Evolutionary conservation across 2,797 vertebrate genomes (phyloP), one percentile per base, ranked within the genome.

Genomic region (Fratercula arctica): DNA sequence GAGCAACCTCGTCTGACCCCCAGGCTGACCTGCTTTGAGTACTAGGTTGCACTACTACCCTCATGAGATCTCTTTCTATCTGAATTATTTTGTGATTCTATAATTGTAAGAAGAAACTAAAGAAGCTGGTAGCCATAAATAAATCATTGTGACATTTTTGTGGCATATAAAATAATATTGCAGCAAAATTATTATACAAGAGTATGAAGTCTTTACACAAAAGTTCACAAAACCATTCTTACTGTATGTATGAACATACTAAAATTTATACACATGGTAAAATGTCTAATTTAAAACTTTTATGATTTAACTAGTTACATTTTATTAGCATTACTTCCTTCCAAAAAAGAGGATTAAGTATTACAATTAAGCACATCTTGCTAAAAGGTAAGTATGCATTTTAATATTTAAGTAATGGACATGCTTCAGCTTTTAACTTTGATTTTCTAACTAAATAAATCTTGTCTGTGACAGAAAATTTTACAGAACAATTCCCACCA

Each of bases 351-450:
- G 37, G 29, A 86, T 60, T 91, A 70, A 60, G 28, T 67, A 89
- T 46, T 54, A 77, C 60, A 91, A 68, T 91, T 73, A 90, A 89
- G 59, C 43, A 73, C n/a, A 63, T 69, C 82, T 79, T 95, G 78
- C 77, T 94, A 81, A 90, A 89, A 86, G 37, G 29, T 37, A 95
- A 90, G 70, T 56, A 54, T 26, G 51, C 50, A 39, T 84, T 90
- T 95, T 85, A 93, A 82, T 69, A 92, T 89, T 79, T 77, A 77
- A 93, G 50, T 76, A 75, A 63, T 57, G 26, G 39, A 88, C 69
- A 61, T n/a, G 66, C 64, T 91, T 83, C 85, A 91, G 79, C 76
- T 95, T 91, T 90, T 91, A 91, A 94, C 45, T 80, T 77, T 61
- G 66, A 78, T 88, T 90, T 88, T 72, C 69, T 70, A 81, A 56